Evolutionary conservation across 2,888 invertebrate genomes (phyloP), one percentile per base, ranked within the genome.

Genomic region (Ischnura elegans): DNA sequence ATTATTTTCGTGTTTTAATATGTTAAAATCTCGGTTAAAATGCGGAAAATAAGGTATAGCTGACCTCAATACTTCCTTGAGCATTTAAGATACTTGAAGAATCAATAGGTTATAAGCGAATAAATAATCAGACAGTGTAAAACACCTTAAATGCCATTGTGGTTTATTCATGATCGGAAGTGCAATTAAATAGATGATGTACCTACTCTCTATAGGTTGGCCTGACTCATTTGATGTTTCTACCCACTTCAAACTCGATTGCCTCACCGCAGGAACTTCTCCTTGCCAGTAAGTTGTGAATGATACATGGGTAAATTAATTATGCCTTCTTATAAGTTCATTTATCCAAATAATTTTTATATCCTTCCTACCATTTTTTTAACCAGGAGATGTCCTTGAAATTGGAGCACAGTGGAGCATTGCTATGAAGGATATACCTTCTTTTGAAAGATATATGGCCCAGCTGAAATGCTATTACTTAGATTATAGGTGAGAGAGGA

Each of bases 401-500:
- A 98, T 99, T 95, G 99, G 99, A 87, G 99, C 99, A 2, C 98
- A 99, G 96, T 99, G 99, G 97, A 99, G 99, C 95, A 99, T 99
- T 94, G 98, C 98, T 3, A 97, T 97, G 43, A 98, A 98, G 95
- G 99, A 99, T 96, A 98, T 99, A 94, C 98, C 98, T 94, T 98
- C 99, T 0, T 99, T 99, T 96, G 99, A 99, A 95, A 97, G 99
- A 95, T 99, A 99, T 95, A 99, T 99, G 97, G 98, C 99, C 19
- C 99, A 99, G 96, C 96, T 99, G 87, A 99, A 99, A 96, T 98
- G 98, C 95, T 99, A 99, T 95, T 99, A 99, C 96, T 98, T 99
- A 95, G 99, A 99, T 96, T 98, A 98, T 96, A 98, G 97, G 97
- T 98, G 96, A 96, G 97, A 95, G 4, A n/a, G n/a, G n/a, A n/a